Evolutionary conservation across 2,797 vertebrate species (phyloP).

Genomic region (Takifugu ocellatus): DNA sequence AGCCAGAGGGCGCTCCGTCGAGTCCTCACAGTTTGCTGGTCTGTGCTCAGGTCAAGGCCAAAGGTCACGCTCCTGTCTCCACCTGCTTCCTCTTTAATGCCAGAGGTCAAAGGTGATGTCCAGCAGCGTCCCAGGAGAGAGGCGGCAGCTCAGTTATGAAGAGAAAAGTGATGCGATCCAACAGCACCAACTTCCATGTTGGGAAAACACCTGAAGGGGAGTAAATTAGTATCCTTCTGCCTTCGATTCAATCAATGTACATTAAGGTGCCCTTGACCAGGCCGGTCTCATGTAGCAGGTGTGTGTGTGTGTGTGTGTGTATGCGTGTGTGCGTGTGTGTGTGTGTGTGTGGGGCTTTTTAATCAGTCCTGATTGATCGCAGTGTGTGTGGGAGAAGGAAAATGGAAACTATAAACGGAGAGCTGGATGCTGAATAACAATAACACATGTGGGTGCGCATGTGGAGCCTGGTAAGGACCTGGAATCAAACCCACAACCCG

Average conservation of each 20-base stretch:
- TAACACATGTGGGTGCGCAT: too few relatives aligned
- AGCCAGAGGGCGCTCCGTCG: too few relatives aligned
- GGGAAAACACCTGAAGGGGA: too few relatives aligned
- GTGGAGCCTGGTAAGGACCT: too few relatives aligned
- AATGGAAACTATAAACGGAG: too few relatives aligned
- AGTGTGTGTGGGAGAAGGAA: neutral
- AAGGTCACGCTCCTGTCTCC: too few relatives aligned
- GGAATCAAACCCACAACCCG: too few relatives aligned
- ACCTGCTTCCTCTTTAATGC: constrained; percentile 2
- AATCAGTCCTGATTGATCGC: neutral
- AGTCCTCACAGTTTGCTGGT: too few relatives aligned
- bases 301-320: constrained; percentile 6
- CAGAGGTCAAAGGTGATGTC: constrained; percentile 1
- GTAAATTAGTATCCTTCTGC: too few relatives aligned
- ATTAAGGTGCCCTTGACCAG: constrained; percentile 16
- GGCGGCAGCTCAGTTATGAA: constrained; percentile 17
- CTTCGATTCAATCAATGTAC: neutral
- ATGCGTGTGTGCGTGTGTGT: neutral
- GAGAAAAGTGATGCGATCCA: too few relatives aligned
- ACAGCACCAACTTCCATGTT: too few relatives aligned
- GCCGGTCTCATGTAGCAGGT: constrained; percentile 5
- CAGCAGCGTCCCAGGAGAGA: constrained; percentile 36
- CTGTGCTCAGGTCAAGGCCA: too few relatives aligned
- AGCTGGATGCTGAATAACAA: neutral
- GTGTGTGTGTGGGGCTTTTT: neutral